Evolutionary conservation across 2,888 invertebrate species (phyloP), one percentile per base, ranked within the genome.

Genomic region (Abrostola tripartita): DNA sequence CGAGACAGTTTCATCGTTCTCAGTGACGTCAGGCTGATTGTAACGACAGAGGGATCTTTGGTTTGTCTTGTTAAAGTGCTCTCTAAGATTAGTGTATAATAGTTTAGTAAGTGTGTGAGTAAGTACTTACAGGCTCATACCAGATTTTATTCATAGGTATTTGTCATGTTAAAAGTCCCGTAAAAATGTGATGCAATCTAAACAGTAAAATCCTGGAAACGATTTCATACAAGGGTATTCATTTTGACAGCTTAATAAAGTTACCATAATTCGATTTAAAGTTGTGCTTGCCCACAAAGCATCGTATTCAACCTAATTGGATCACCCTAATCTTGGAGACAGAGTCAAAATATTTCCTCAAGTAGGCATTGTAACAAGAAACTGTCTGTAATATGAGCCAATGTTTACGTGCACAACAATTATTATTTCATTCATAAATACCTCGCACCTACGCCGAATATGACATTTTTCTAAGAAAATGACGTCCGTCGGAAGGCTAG

Each of bases 381-480:
- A 75, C 68, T 52, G 7, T 12, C 37, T 56, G 71, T 42, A 49
- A 69, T 53, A 14, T 37, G 65, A 73, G 44, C 35, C 41, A 12
- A 50, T 52, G 62, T 65, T 58, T 57, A 49, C 24, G 24, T 24
- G 24, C 4, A 24, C 44, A 65, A 65, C 55, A 36, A 47, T 14
- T 68, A 75, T 75, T 35, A 68, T 62, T 79, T 68, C 57, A 68
- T 78, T 79, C 67, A 79, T 67, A 47, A 63, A 67, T 68, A 61
- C 54, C 54, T 38, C 53, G 38, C n/a, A n/a, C 24, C 24, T 59
- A 52, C 54, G 66, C 38, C 64, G 50, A 78, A 76, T 67, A 76
- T 68, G 61, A 65, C 71, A 64, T 76, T 65, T 65, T 78, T 69
- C 79, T 65, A 42, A 65, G 74, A 66, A 78, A 76, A 61, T 47